Evolutionary conservation across 1,140 invertebrate species (phyloP).

Genomic region (Tribolium castaneum): DNA sequence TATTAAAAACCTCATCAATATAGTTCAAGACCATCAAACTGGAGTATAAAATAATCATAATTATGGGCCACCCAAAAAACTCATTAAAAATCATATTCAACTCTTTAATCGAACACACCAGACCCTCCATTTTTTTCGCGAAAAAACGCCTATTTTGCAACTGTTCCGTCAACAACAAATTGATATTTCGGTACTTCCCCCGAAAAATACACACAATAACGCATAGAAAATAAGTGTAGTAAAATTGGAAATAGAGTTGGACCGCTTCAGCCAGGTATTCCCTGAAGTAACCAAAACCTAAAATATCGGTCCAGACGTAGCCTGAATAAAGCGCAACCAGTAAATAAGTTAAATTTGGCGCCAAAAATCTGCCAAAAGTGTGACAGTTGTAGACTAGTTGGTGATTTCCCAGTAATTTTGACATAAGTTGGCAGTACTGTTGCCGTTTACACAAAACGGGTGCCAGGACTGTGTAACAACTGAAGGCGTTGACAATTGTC

Average conservation of each 20-base stretch:
- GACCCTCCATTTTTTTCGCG: neutral
- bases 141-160: neutral
- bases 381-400: neutral
- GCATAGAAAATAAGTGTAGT: constrained; percentile 3
- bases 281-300: neutral
- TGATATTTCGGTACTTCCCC: neutral
- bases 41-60: constrained; percentile 1
- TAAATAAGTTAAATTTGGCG: neutral
- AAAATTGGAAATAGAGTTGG: constrained; percentile 10
- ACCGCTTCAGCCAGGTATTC: constrained; percentile 1
- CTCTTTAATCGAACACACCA: neutral
- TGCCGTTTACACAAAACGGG: neutral
- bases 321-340: neutral
- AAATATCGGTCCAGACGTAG: constrained; percentile 1
- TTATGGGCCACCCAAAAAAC: constrained; percentile 18
- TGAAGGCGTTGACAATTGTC: neutral
- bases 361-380: neutral
- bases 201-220: neutral
- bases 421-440: neutral
- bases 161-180: neutral
- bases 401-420: neutral
- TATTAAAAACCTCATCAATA: constrained; percentile 20
- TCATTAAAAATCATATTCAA: neutral
- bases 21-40: neutral
- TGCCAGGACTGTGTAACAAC: constrained; percentile 9